A percentile compares a stretch with the other conserved stretches of the same genome.
phyloP scores from a whole-genome alignment of 2,113 vertebrate species.

The Aphelocoma coerulescens region DNA sequence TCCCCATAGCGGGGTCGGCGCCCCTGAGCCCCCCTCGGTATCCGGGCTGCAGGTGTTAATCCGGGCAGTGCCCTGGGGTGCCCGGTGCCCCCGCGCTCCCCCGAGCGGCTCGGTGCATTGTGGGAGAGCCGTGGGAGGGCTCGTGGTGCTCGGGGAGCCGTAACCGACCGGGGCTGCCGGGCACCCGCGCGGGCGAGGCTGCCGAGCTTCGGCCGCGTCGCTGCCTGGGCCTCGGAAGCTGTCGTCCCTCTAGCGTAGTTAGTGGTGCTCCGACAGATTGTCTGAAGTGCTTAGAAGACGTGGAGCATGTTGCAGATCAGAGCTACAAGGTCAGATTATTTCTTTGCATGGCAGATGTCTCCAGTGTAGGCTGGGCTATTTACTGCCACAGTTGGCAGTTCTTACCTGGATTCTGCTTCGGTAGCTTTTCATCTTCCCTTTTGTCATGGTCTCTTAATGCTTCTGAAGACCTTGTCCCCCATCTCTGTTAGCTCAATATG shows the following conservation, averaged over 20 bases:
- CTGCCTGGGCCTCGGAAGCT: not conserved
- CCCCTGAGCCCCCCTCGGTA: fast-evolving
- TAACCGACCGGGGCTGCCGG: not conserved
- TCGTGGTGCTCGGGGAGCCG: not conserved
- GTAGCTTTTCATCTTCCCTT: not conserved
- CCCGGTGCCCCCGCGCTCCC: not conserved
- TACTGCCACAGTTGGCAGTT: not conserved
- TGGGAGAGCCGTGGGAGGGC: not conserved
- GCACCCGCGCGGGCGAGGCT: not conserved
- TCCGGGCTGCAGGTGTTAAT: not conserved
- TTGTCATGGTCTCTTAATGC: not conserved
- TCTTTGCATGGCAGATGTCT: not conserved
- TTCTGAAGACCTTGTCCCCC: not conserved
- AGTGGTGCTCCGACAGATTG: fast-evolving
- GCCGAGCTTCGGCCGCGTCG: fast-evolving
- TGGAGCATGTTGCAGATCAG: not conserved
- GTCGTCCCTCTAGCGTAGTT: fast-evolving
- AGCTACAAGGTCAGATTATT: not conserved
- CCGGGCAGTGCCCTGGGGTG: not conserved
- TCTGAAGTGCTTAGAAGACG: not conserved
- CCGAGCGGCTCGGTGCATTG: not conserved
- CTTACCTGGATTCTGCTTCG: not conserved
- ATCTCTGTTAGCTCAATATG: not conserved
- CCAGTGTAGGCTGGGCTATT: not conserved
- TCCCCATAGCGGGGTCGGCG: too few species aligned